Evolutionary conservation across 2,797 vertebrate species (phyloP), one percentile per base, ranked within the genome.

Genomic region (Poliocrania exsul): DNA sequence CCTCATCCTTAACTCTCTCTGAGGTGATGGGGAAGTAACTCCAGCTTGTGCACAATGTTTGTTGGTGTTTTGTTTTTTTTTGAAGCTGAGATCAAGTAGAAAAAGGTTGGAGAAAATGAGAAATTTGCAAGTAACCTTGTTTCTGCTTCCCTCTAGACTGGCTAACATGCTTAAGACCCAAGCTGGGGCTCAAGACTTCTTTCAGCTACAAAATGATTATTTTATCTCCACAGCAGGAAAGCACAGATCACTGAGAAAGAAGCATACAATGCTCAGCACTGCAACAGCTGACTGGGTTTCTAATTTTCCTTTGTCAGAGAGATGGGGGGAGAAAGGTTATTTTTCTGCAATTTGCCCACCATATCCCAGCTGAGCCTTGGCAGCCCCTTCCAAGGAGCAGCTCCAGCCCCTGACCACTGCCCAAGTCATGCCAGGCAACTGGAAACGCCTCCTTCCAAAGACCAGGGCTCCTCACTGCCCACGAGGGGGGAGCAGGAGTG

Each of bases 251-350:
- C 26, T 13, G 57, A 35, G 20, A 77, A 73, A n/a, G 28, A 58
- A 21, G 31, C 1, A 0, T 2, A 5, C 13, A 58, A 29, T 8
- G 49, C 33, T 85, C 29, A 82, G 49, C 18, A 6, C 40, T n/a
- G 10, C 46, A n/a, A 53, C 1, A 0, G 17, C n/a, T 79, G 29
- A 51, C 72, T 74, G 9, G 9, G 71, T 53, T 88, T 77, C 23
- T 46, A 44, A 3, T 17, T 82, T 42, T 40, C 33, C 28, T 75
- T 74, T 70, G 6, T 21, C 44, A 86, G 44, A 60, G 54, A 50
- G 9, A 81, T 9, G 6, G 5, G 3, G 2, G 2, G 1, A 2
- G 19, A 17, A 10, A 1, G 13, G 8, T 16, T 18, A 3, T 8
- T 81, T 83, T 79, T n/a, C 44, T 62, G 16, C 3, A 0, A 20